A percentile compares a stretch with the other conserved stretches of the same genome.
phyloP scores from a whole-genome alignment of 2,113 vertebrate genomes.

The Phycodurus eques region DNA sequence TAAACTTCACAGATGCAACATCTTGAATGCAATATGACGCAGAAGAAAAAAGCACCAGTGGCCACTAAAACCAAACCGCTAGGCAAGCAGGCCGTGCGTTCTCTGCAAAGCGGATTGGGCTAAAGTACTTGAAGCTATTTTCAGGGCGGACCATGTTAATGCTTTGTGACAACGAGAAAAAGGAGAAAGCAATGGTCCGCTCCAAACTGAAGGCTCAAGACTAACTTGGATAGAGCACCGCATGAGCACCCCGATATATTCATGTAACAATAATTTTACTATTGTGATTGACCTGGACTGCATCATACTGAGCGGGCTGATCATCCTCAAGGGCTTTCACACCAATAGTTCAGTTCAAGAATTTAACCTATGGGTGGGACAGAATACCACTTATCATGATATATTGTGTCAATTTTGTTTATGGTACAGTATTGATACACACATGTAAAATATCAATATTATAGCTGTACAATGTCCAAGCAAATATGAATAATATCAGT shows the following conservation, averaged over 20 bases:
- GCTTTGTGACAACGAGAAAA: conserved; percentile 50
- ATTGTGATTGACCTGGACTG: neutral
- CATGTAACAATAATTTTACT: neutral
- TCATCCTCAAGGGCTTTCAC: too few relatives aligned
- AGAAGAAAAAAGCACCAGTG: neutral
- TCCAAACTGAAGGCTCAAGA: conserved; percentile 39
- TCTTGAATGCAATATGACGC: neutral
- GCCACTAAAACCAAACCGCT: conserved; percentile 33
- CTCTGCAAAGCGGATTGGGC: conserved; percentile 56
- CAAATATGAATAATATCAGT: too few relatives aligned
- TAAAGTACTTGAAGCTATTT: conserved; percentile 63
- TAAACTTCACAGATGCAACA: conserved; percentile 1
- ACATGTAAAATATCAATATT: too few relatives aligned
- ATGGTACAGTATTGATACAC: neutral
- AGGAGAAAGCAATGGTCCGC: conserved; percentile 38
- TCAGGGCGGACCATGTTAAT: conserved; percentile 53
- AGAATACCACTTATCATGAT: too few relatives aligned
- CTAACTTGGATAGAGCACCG: conserved; percentile 42
- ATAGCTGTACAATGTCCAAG: too few relatives aligned
- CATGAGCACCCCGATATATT: neutral
- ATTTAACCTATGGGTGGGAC: neutral
- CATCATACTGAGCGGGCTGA: neutral
- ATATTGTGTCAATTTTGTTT: too few relatives aligned
- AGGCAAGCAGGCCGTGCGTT: conserved; percentile 48
- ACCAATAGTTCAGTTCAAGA: neutral